Percentiles rank a stretch among this genome's conserved stretches.
Evolutionary conservation across 2,888 invertebrate species (phyloP).

Genomic region (Agriotes lineatus): DNA sequence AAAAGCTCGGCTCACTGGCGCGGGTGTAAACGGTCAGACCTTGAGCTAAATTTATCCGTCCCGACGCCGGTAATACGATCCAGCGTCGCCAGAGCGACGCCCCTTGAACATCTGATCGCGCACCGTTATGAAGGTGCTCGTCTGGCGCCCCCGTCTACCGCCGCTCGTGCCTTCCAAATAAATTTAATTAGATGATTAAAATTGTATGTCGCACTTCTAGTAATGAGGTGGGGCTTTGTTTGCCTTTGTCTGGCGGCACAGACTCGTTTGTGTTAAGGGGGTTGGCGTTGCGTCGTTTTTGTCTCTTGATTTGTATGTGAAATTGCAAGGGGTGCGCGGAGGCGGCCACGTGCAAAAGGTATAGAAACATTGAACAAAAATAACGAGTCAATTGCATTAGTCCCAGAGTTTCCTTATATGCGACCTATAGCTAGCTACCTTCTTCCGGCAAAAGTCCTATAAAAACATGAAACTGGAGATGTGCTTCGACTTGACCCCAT

Average conservation of each 20-base stretch:
- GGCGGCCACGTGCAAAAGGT: too few species aligned
- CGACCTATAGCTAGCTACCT: too few species aligned
- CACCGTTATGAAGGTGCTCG: constrained; percentile 32
- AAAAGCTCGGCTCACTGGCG: constrained; percentile 17
- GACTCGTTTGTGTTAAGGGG: neutral
- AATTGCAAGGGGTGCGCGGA: too few species aligned
- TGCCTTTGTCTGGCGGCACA: neutral
- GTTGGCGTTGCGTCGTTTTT: too few species aligned
- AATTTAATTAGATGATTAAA: constrained; percentile 20
- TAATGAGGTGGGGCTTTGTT: neutral
- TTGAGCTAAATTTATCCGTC: constrained; percentile 54
- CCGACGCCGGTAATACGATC: constrained; percentile 52
- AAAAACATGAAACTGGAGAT: too few species aligned
- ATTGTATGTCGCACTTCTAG: neutral
- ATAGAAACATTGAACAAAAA: too few species aligned
- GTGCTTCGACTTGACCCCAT: too few species aligned
- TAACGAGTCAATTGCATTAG: too few species aligned
- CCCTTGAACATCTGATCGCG: constrained; percentile 43
- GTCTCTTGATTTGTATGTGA: too few species aligned
- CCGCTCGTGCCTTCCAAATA: constrained; percentile 8
- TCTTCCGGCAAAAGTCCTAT: too few species aligned
- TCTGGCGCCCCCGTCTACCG: constrained; percentile 29
- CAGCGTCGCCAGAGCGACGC: constrained; percentile 47
- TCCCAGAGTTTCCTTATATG: too few species aligned
- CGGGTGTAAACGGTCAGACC: constrained; percentile 45